These are phyloP conservation scores for Otolemur garnettii DNA, from an alignment of 2,113 vertebrate species.

Conservation along the genomic window DNA sequence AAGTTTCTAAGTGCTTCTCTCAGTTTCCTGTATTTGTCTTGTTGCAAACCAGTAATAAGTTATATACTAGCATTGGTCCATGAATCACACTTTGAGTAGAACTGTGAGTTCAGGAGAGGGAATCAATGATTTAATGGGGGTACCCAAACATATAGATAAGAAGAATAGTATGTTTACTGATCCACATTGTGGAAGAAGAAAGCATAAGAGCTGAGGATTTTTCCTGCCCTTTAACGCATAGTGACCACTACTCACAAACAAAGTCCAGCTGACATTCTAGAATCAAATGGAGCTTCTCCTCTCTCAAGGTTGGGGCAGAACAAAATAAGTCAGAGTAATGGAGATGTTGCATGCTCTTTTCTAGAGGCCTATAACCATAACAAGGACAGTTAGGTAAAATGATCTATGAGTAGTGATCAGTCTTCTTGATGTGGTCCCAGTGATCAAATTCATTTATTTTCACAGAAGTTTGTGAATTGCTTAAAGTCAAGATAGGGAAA, in stretches of 20 bases:
- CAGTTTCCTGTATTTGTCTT: background rate
- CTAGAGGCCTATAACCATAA: background rate
- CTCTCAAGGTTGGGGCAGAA: background rate
- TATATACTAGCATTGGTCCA: background rate
- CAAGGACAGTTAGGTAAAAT: background rate
- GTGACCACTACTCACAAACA: background rate
- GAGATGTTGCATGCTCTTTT: background rate
- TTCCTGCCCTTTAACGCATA: background rate
- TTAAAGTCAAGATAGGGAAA: slow-evolving; percentile 2
- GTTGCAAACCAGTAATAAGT: slow-evolving; percentile 12
- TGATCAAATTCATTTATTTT: slow-evolving; percentile 25
- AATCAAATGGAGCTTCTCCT: background rate
- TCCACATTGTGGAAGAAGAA: background rate
- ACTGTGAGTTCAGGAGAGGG: background rate
- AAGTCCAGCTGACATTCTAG: background rate
- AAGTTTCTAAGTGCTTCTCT: slow-evolving; percentile 19
- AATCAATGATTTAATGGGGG: background rate
- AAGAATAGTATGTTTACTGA: background rate
- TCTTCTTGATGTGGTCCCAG: background rate
- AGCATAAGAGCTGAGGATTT: background rate
- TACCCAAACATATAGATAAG: background rate
- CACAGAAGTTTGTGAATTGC: background rate
- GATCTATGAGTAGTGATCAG: background rate
- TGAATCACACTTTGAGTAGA: background rate
- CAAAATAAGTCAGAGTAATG: background rate